These are phyloP conservation scores for Drosophila dunni DNA, from an alignment of 1,140 invertebrate species.

Conservation along the genomic window DNA sequence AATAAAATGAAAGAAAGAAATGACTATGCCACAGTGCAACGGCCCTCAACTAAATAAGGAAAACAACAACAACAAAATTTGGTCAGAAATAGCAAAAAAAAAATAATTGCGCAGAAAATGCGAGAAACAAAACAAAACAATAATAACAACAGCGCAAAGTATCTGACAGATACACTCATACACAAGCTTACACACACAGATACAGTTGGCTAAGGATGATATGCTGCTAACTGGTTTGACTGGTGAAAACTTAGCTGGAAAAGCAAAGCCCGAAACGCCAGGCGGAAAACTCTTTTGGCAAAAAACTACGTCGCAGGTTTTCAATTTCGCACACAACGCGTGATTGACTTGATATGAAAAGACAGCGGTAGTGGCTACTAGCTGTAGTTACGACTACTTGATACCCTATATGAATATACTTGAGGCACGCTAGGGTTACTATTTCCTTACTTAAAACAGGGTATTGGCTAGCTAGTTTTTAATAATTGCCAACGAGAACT, in stretches of 20 bases:
- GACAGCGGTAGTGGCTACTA: background rate
- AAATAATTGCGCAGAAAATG: constrained; percentile 51
- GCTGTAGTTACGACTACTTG: background rate
- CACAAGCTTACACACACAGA: background rate
- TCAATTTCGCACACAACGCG: constrained; percentile 41
- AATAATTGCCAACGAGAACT: constrained; percentile 7
- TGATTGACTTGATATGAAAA: constrained; percentile 35
- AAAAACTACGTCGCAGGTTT: constrained; percentile 50
- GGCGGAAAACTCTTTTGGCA: constrained; percentile 46
- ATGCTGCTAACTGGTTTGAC: constrained; percentile 39
- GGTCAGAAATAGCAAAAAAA: constrained; percentile 37
- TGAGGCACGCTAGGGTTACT: background rate
- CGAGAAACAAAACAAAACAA: constrained; percentile 34
- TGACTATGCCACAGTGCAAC: constrained; percentile 38
- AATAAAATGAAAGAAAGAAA: constrained; percentile 14
- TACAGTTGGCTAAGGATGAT: background rate
- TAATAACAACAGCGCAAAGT: constrained; percentile 24
- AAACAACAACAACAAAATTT: constrained; percentile 41
- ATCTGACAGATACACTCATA: constrained; percentile 36
- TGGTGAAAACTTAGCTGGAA: constrained; percentile 51
- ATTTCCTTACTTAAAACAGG: background rate
- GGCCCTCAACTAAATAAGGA: constrained; percentile 39
- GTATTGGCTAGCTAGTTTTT: constrained; percentile 7
- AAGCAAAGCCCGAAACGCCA: constrained; percentile 25
- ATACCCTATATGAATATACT: constrained; percentile 1